Conservation (phyloP, 1,140 invertebrate genomes). For the Pseudomyrmex sp. region DNA sequence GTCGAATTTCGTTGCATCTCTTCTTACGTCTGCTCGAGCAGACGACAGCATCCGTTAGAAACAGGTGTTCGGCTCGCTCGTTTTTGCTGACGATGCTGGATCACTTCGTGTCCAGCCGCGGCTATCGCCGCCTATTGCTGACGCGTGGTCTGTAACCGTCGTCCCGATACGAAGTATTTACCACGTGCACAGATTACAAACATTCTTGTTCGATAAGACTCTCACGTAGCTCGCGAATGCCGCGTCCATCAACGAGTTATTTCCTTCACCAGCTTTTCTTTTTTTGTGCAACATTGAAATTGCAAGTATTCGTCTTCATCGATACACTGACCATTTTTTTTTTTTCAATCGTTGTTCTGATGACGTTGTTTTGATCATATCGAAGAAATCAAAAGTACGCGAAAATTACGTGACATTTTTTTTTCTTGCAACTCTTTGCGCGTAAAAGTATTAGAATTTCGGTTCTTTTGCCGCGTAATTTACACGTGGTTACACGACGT, state of each 20-base stretch:
- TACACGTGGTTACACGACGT: conserved; percentile 24
- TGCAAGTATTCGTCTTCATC: neutral
- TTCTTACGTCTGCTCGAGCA: conserved; percentile 47
- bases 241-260: conserved; percentile 10
- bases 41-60: conserved; percentile 35
- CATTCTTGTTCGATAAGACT: conserved; percentile 65
- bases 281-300: neutral
- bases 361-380: neutral
- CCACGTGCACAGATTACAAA: conserved; percentile 72
- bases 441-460: too few species aligned
- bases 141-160: conserved; percentile 69
- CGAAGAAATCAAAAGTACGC: too few species aligned
- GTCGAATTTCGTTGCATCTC: conserved; percentile 57
- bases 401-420: neutral
- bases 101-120: conserved; percentile 53
- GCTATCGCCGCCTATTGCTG: conserved; percentile 70
- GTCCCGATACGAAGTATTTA: conserved; percentile 66
- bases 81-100: conserved; percentile 71
- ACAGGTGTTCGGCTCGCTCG: conserved; percentile 67
- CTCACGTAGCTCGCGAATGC: conserved; percentile 15
- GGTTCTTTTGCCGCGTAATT: conserved; percentile 18
- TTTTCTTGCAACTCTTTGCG: too few species aligned
- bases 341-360: neutral
- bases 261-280: neutral
- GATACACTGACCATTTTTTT: neutral